Conservation (phyloP, 2,797 vertebrate genomes). For the Scomberomorus guttatus region DNA sequence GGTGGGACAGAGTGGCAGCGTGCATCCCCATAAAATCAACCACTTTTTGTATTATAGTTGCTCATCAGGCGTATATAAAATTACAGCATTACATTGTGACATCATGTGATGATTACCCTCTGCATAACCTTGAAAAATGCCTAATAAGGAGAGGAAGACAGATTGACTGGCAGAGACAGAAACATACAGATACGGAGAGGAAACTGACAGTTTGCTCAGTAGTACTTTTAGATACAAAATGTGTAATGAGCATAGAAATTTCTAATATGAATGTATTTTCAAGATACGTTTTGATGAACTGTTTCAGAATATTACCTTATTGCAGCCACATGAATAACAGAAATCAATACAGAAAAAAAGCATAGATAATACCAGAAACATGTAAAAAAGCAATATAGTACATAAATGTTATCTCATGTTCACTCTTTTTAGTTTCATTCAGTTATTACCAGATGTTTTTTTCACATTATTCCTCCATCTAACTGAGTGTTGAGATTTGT, state of each 20-base stretch:
- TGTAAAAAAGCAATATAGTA: not conserved
- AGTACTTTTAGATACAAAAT: not conserved
- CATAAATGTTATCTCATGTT: not conserved
- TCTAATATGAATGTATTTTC: not conserved
- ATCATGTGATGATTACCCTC: conserved; percentile 53
- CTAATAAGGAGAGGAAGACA: conserved; percentile 12
- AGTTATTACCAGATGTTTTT: not conserved
- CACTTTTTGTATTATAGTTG: conserved; percentile 22
- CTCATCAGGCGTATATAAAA: conserved; percentile 36
- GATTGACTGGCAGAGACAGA: not conserved
- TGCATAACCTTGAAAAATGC: conserved; percentile 40
- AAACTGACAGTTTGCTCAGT: not conserved
- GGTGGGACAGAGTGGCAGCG: not conserved
- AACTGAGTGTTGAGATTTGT: not conserved
- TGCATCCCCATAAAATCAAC: not conserved
- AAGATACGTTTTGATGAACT: not conserved
- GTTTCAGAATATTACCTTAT: not conserved
- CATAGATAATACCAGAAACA: not conserved
- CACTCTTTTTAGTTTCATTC: conserved; percentile 4
- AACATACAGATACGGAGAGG: not conserved
- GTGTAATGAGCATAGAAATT: not conserved
- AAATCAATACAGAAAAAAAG: not conserved
- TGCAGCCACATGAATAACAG: not conserved
- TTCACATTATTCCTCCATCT: not conserved
- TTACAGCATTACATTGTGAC: conserved; percentile 46